Percentiles rank a stretch among this genome's conserved stretches.
These are phyloP conservation scores for Periophthalmus modestus DNA, from an alignment of 2,113 vertebrate genomes.

Conservation along the genomic window DNA sequence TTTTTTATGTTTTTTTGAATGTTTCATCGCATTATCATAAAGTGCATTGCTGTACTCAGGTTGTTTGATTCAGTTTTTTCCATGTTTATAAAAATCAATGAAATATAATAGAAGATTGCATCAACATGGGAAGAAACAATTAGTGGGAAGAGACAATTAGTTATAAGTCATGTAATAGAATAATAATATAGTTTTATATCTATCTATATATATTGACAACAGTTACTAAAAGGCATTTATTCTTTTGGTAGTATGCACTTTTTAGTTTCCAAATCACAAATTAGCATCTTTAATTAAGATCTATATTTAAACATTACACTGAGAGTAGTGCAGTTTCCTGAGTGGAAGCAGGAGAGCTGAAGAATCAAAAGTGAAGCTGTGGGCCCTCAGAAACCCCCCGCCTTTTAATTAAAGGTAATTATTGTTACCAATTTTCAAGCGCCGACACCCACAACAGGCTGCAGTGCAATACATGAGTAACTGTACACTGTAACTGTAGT, in stretches of 20 bases:
- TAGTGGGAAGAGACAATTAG: too few species aligned
- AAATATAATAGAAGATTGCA: too few species aligned
- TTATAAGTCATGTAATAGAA: too few species aligned
- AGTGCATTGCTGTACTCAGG: too few species aligned
- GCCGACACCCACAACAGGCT: constrained; percentile 29
- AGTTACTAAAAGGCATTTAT: background rate
- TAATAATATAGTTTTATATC: too few species aligned
- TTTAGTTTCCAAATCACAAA: too few species aligned
- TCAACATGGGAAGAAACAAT: too few species aligned
- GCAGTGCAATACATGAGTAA: constrained; percentile 5
- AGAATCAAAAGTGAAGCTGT: constrained; percentile 19
- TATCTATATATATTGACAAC: too few species aligned
- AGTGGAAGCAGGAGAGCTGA: constrained; percentile 15
- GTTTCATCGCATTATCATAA: background rate
- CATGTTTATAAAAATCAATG: too few species aligned
- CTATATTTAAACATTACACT: constrained; percentile 11
- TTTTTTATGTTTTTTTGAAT: too few species aligned
- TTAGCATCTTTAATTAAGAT: background rate
- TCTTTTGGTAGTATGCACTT: background rate
- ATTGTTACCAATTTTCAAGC: constrained; percentile 43
- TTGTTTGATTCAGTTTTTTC: too few species aligned
- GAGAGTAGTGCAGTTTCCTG: constrained; percentile 37
- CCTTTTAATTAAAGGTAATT: constrained; percentile 61
- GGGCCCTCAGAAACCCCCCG: constrained; percentile 7
- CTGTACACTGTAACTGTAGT: constrained; percentile 10